Evolutionary conservation across 2,797 vertebrate species (phyloP), one percentile per base, ranked within the genome.

Genomic region (Melanotaenia trifasciata): DNA sequence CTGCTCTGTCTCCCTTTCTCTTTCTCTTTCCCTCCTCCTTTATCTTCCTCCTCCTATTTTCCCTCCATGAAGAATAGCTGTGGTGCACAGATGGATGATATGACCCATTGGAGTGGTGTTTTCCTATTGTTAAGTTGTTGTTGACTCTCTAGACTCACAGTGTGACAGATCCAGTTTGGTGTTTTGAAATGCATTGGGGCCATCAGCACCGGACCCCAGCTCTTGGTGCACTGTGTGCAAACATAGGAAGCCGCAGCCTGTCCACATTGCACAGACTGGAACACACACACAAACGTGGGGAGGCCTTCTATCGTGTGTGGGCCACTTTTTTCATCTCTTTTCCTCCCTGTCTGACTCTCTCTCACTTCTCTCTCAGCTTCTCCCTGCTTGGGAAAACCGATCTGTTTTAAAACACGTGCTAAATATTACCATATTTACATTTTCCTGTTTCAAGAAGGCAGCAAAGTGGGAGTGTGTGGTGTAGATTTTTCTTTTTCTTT

Each of bases 381-480:
- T 87, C 87, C 80, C 88, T 82, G 85, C 91, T 90, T 92, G 87
- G 87, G 94, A 95, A 96, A 96, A 94, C 89, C 0, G 91, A 94
- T 95, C 94, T 90, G 88, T 94, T 96, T 95, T 94, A 93, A 93
- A 94, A 94, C 92, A 93, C 95, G 93, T 95, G 94, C 76, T 83
- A 94, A 88, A 93, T 94, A 95, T 96, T 95, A 96, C 94, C 94
- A 93, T 94, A 94, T 95, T 95, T 94, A 92, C 94, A 92, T 96
- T 93, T 96, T 95, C 93, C 91, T 94, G 94, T 94, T 96, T 94
- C 93, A 94, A 94, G 88, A 93, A 95, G 88, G 89, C 87, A 88
- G 92, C 83, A 85, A 86, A 92, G 79, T 83, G 88, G 69, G 80
- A 74, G 82, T 85, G 90, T 84, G 84, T 82, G 91, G 87, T 89